Evolutionary conservation across 2,888 invertebrate genomes (phyloP).

Genomic region (Pristionchus japonicus): DNA sequence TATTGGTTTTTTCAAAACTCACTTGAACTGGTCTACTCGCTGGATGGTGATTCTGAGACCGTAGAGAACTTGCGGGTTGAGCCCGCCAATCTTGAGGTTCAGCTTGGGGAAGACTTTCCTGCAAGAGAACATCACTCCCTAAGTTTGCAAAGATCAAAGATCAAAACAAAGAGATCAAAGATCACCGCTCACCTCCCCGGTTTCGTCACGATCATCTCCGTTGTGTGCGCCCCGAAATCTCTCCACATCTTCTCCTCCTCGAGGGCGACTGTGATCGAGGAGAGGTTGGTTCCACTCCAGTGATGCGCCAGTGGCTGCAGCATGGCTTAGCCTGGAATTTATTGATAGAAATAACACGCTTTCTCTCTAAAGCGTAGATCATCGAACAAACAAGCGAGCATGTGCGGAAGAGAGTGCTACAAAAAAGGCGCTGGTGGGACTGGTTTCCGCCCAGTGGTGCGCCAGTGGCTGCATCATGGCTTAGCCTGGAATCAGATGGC

Average conservation of each 20-base stretch:
- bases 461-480: too few species aligned
- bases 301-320: neutral
- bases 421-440: too few species aligned
- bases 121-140: too few species aligned
- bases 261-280: neutral
- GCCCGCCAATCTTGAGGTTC: neutral
- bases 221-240: constrained; percentile 92
- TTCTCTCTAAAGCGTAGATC: too few species aligned
- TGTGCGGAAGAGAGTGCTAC: too few species aligned
- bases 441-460: too few species aligned
- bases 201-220: constrained; percentile 99
- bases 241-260: constrained; percentile 82
- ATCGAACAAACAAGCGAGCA: too few species aligned
- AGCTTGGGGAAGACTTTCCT: constrained; percentile 42
- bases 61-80: neutral
- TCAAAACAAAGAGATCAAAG: neutral
- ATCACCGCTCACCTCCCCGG: constrained; percentile 85
- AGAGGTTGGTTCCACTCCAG: neutral
- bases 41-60: neutral
- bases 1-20: too few species aligned
- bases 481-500: too few species aligned
- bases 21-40: constrained; percentile 23
- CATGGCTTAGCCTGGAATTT: neutral
- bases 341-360: too few species aligned
- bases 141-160: constrained; percentile 20